phyloP scores from a whole-genome alignment of 1,140 invertebrate genomes.

The Trichogramma pretiosum region DNA sequence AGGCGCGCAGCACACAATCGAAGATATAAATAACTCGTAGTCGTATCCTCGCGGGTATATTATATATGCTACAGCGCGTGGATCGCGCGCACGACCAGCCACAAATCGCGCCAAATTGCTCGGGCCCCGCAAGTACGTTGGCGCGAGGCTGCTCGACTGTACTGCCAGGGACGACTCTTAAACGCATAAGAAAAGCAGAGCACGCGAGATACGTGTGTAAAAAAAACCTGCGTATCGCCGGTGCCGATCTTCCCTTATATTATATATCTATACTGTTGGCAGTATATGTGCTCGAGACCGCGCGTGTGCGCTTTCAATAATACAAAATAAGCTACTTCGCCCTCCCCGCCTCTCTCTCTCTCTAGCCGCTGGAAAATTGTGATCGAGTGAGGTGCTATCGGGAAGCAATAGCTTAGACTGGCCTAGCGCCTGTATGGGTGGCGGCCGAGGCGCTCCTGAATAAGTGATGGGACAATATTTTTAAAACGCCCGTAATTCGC shows the following conservation, averaged over 20 bases:
- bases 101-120: conserved; percentile 1
- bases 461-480: conserved; percentile 47
- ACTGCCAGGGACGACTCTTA: no score
- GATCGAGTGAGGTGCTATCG: conserved; percentile 39
- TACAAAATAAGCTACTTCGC: no score
- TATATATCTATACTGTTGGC: neutral
- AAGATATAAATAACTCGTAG: neutral
- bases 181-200: conserved; percentile 2
- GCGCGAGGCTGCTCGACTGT: no score
- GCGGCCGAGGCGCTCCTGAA: conserved; percentile 30
- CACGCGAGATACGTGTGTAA: neutral
- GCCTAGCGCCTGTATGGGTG: neutral
- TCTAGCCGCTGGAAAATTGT: conserved; percentile 35
- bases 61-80: no score
- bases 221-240: no score
- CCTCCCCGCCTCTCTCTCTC: no score
- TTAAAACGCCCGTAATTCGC: conserved; percentile 48
- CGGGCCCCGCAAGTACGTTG: neutral
- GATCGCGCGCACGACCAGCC: neutral
- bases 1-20: neutral
- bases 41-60: neutral
- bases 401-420: conserved; percentile 42
- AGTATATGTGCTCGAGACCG: conserved; percentile 8
- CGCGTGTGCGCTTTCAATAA: conserved; percentile 34
- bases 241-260: no score